Percentiles rank a stretch among this genome's conserved stretches.
These are phyloP conservation scores for Metopolophium dirhodum DNA, from an alignment of 1,140 invertebrate genomes.

Conservation along the genomic window DNA sequence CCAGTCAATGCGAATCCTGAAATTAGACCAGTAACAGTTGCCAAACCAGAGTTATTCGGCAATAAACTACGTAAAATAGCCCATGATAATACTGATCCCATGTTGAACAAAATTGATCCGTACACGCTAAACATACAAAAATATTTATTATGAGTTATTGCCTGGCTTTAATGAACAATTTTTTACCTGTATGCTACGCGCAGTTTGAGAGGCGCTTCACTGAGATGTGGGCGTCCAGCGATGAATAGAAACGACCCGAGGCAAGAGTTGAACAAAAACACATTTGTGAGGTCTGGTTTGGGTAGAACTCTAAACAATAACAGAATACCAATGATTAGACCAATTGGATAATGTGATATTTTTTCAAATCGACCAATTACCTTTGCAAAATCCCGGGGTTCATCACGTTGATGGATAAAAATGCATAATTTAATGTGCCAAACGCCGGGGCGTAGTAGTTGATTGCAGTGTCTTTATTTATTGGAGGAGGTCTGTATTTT, in stretches of 20 bases:
- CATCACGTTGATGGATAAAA: constrained; percentile 73
- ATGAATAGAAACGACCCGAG: constrained; percentile 24
- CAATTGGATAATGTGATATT: neutral
- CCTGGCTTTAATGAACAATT: neutral
- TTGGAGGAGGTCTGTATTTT: neutral
- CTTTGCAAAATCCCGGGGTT: constrained; percentile 69
- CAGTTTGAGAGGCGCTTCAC: neutral
- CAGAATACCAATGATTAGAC: neutral
- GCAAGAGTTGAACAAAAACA: constrained; percentile 30
- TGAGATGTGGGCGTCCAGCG: constrained; percentile 24
- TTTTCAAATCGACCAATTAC: constrained; percentile 60
- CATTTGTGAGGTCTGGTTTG: constrained; percentile 46
- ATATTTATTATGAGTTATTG: neutral
- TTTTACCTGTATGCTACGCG: constrained; percentile 27
- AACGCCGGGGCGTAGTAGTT: constrained; percentile 69
- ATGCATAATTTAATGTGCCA: constrained; percentile 68
- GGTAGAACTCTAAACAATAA: constrained; percentile 23
- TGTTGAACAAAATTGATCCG: constrained; percentile 72
- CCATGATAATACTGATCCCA: constrained; percentile 77
- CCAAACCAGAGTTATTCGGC: constrained; percentile 69
- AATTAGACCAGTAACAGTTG: constrained; percentile 69
- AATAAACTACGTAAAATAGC: constrained; percentile 73
- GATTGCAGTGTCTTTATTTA: neutral
- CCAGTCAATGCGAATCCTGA: constrained; percentile 66
- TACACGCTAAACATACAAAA: constrained; percentile 65